Evolutionary conservation across 1,140 invertebrate species (phyloP).

Genomic region (Lanistes nyassanus): DNA sequence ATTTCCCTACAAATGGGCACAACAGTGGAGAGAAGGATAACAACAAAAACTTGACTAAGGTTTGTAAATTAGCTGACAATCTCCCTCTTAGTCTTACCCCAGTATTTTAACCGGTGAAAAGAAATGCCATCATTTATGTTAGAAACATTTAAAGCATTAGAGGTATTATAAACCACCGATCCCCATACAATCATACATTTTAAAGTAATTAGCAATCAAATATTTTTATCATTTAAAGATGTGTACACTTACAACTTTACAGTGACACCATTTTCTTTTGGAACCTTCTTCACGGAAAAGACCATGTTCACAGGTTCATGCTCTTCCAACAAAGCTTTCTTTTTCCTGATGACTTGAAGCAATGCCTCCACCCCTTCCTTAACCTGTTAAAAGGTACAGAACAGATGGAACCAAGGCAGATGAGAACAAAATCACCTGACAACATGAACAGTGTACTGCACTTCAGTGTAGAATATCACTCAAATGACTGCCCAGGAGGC

Average conservation of each 20-base stretch:
- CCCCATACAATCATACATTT: no score
- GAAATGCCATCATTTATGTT: no score
- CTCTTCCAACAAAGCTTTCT: conserved; percentile 40
- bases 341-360: conserved; percentile 24
- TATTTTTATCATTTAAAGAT: no score
- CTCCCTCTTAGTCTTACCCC: no score
- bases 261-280: conserved; percentile 37
- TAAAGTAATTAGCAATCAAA: no score
- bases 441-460: not conserved
- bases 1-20: no score
- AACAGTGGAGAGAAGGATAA: no score
- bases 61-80: no score
- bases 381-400: conserved; percentile 26
- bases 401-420: not conserved
- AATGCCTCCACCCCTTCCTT: conserved; percentile 28
- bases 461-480: not conserved
- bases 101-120: no score
- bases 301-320: conserved; percentile 38
- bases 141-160: no score
- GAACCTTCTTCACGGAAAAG: conserved; percentile 51
- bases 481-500: not conserved
- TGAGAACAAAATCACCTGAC: not conserved
- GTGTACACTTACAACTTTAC: conserved; percentile 46
- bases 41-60: no score
- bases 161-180: no score